phyloP scores from a whole-genome alignment of 2,888 invertebrate genomes.

The Eucera pruinosa region DNA sequence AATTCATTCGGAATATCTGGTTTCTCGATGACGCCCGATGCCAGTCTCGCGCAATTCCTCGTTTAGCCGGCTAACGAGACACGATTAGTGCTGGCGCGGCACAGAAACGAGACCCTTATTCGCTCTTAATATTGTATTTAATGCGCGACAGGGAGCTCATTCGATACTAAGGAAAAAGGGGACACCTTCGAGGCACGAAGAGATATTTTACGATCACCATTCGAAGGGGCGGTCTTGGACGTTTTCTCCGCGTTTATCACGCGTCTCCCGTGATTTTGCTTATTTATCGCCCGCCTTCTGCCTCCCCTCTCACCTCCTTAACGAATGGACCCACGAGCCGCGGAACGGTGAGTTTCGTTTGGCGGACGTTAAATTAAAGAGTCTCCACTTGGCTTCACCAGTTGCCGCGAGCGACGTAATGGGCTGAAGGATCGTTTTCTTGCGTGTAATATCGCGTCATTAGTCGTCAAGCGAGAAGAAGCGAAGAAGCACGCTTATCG shows the following conservation, averaged over 20 bases:
- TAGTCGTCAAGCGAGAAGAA: conserved; percentile 62
- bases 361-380: conserved; percentile 61
- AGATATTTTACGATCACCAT: conserved; percentile 52
- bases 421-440: conserved; percentile 57
- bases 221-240: conserved; percentile 24
- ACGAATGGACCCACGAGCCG: conserved; percentile 36
- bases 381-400: conserved; percentile 12
- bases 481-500: conserved; percentile 60
- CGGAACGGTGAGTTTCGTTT: conserved; percentile 38
- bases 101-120: conserved; percentile 8
- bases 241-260: conserved; percentile 23
- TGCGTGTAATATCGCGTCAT: conserved; percentile 68
- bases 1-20: conserved; percentile 39
- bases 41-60: conserved; percentile 43
- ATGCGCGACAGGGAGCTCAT: conserved; percentile 16
- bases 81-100: conserved; percentile 32
- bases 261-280: conserved; percentile 18
- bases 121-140: conserved; percentile 41
- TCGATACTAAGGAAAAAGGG: conserved; percentile 5
- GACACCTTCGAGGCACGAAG: not conserved
- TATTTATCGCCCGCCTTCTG: conserved; percentile 20
- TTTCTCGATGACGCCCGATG: conserved; percentile 15
- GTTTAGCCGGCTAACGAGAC: conserved; percentile 45
- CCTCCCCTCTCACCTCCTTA: conserved; percentile 19
- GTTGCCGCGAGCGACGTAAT: conserved; percentile 39